Evolutionary conservation across 2,113 vertebrate genomes (phyloP), one percentile per base, ranked within the genome.

Genomic region (Cyphotilapia sp.): DNA sequence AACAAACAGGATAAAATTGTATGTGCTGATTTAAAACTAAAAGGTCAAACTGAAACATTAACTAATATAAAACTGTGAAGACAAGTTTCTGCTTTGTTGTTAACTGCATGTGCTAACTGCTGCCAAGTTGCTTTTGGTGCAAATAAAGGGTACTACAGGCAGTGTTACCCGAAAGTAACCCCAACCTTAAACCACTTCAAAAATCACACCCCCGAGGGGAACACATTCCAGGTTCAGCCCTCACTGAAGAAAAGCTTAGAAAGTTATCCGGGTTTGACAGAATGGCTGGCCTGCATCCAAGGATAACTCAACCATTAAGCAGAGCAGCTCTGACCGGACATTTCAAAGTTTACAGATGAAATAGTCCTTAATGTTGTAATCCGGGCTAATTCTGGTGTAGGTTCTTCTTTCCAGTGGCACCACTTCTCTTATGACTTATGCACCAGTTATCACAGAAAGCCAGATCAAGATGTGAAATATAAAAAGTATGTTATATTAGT

Each of bases 221-320:
- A 76, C 54, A 69, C 88, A 92, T 89, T 90, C 92, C 88, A 85
- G 85, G 35, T 51, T 49, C 42, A 22, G 45, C 59, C 49, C 63
- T 31, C 33, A 24, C 47, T 42, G 22, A 59, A 57, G 56, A 82
- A 91, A 91, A 87, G 88, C 89, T 88, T 57, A 86, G 54, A 85
- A 84, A 51, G 88, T 90, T 90, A 94, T 94, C 53, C 1, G 5
- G 83, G 87, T 93, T 93, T 89, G 92, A 93, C 84, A 74, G 83
- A 14, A 88, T 8, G 42, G 33, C 84, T 95, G 91, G 90, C 47
- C 3, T 42, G 35, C 24, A 13, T 85, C 85, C 87, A 92, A 87
- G 45, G 88, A 87, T 82, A 87, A 89, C 61, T 89, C 59, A 19
- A 71, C 71, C 88, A 87, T 87, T 88, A 90, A 90, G 33, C 42